Evolutionary conservation across 2,113 vertebrate species (phyloP), one percentile per base, ranked within the genome.

Genomic region (Coreoperca whiteheadi): DNA sequence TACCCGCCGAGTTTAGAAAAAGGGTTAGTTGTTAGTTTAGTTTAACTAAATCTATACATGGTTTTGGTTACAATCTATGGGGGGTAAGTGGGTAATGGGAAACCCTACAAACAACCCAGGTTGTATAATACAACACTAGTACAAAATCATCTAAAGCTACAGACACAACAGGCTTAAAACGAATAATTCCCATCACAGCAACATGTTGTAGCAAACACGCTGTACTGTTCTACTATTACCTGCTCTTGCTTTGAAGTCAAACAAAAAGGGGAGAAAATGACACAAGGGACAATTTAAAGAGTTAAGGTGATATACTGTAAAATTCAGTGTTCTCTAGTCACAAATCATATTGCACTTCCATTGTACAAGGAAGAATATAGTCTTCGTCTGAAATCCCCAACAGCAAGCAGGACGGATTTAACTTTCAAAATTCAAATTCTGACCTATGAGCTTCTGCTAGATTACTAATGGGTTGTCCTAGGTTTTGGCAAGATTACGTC

Each of bases 211-310:
- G 32, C 76, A 84, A 84, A 81, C 68, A 80, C 73, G 72, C 61
- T 23, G 23, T 50, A 57, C 64, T 53, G 2, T 77, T 83, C 43
- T 76, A 54, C 41, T 16, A 14, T 94, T 95, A 95, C 94, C 94
- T 96, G 95, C 86, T 95, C 90, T 94, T 70, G 87, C 95, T 96
- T 92, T 89, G 88, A 89, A 85, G 90, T 84, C 77, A 73, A 63
- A 84, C 54, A 82, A 72, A 80, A 77, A 79, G 65, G 66, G 43
- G 70, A 87, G 80, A 91, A 92, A 75, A 90, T n/a, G 41, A 78
- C 56, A 87, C 56, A 28, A 28, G 25, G 30, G 69, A 76, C 37
- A 54, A 54, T 73, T 85, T n/a, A 84, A 78, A 79, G 46, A 74
- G 25, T n/a, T 56, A 37, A 71, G 16, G 25, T 48, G 25, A 51